Evolutionary conservation across 1,140 invertebrate genomes (phyloP).

Genomic region (Lepidurus packardi): DNA sequence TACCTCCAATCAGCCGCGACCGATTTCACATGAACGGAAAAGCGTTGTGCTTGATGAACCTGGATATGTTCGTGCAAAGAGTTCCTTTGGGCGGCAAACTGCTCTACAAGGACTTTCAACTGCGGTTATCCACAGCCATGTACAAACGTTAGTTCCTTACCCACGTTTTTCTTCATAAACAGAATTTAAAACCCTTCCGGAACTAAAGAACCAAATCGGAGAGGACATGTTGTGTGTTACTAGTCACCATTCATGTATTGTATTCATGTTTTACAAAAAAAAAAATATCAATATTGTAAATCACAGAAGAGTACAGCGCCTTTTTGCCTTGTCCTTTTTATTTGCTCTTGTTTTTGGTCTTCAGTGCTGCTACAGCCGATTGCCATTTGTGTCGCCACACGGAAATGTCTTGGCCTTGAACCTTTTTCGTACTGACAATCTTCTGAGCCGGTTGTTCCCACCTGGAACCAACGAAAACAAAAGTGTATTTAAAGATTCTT

Average conservation of each 20-base stretch:
- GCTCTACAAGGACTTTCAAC: constrained; percentile 55
- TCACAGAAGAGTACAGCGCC: constrained; percentile 17
- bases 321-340: constrained; percentile 10
- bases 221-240: constrained; percentile 1
- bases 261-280: constrained; percentile 15
- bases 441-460: constrained; percentile 31
- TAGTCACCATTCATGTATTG: not conserved
- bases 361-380: not conserved
- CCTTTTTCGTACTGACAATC: constrained; percentile 15
- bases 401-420: constrained; percentile 16
- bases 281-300: not conserved
- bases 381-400: constrained; percentile 27
- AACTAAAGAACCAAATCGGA: not conserved
- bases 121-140: constrained; percentile 46
- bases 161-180: not conserved
- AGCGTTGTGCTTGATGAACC: constrained; percentile 65
- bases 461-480: not conserved
- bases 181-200: not conserved
- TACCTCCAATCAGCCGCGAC: constrained; percentile 52
- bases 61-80: constrained; percentile 63
- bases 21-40: constrained; percentile 72
- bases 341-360: not conserved
- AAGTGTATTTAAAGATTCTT: not conserved
- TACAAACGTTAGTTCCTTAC: constrained; percentile 37
- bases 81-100: constrained; percentile 62